phyloP scores from a whole-genome alignment of 2,797 vertebrate species.

The Myotis pilosus region DNA sequence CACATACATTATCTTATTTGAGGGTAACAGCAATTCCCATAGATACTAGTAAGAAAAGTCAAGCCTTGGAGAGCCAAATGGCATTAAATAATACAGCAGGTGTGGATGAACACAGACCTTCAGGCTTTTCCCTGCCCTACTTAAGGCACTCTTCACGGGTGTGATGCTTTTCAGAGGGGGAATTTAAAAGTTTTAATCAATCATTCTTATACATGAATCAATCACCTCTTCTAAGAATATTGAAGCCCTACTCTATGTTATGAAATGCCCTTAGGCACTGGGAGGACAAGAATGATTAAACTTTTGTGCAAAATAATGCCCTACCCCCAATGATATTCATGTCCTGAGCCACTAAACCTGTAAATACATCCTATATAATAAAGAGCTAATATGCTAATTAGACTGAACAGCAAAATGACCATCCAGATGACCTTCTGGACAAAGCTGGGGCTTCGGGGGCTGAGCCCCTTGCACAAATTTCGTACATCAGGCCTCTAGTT shows the following conservation, averaged over 20 bases:
- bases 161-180: neutral
- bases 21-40: neutral
- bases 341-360: neutral
- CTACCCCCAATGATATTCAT: neutral
- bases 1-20: neutral
- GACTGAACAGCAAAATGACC: no score
- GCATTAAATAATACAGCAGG: neutral
- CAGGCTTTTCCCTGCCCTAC: neutral
- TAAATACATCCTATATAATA: neutral
- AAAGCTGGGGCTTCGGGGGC: no score
- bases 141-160: neutral
- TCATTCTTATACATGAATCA: neutral
- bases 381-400: no score
- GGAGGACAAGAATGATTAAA: neutral
- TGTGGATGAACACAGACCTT: neutral
- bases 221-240: neutral
- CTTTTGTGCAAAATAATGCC: neutral
- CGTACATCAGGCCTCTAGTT: neutral
- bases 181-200: neutral
- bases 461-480: no score
- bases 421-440: no score
- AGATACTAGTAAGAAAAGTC: neutral
- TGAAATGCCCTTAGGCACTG: neutral
- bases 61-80: neutral
- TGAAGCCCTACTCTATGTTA: neutral